Evolutionary conservation across 2,888 invertebrate genomes (phyloP), one percentile per base, ranked within the genome.

Genomic region (Callinectes sapidus): DNA sequence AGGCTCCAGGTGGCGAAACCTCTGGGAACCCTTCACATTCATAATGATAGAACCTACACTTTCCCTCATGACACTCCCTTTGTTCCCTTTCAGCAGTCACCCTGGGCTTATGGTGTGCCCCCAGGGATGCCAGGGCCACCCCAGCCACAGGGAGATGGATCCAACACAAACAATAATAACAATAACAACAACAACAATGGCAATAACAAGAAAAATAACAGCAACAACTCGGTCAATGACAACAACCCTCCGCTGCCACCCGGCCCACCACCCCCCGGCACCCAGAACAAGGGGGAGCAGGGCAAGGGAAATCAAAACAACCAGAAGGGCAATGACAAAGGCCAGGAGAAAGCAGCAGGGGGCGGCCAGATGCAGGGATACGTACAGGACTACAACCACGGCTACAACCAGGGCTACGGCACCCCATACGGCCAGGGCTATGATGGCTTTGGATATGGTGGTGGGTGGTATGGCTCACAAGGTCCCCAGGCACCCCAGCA

Each of bases 391-490:
- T 92, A 90, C 42, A 81, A 23, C 86, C 90, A 90, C 18, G 90
- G 90, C 18, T 90, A 90, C 48, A 87, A 81, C 42, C 55, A 88
- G 6, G 77, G 35, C 42, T 92, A 89, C 32, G 48, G 81, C 0
- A 35, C 42, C 14, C 32, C 89, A 2, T 90, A 92, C 55, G 54
- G 61, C 18, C 90, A 87, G 14, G 87, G 90, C 39, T 92, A 90
- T 81, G 92, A 86, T 61, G 88, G 54, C 2, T 92, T 88, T 77
- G 77, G 90, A 13, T 92, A 91, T 16, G 71, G 55, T 0, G 91
- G 91, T 23, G 91, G 91, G 6, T 91, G 92, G 92, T 92, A 90
- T 81, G 92, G 92, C 3, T 90, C 92, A 8, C 14, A 48, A n/a
- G 92, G 92, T 6, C 92, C 92, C 18, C 71, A 66, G n/a, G 55